Percentiles rank a stretch among this genome's conserved stretches.
phyloP scores from a whole-genome alignment of 2,113 vertebrate species.

The Vulpes lagopus region DNA sequence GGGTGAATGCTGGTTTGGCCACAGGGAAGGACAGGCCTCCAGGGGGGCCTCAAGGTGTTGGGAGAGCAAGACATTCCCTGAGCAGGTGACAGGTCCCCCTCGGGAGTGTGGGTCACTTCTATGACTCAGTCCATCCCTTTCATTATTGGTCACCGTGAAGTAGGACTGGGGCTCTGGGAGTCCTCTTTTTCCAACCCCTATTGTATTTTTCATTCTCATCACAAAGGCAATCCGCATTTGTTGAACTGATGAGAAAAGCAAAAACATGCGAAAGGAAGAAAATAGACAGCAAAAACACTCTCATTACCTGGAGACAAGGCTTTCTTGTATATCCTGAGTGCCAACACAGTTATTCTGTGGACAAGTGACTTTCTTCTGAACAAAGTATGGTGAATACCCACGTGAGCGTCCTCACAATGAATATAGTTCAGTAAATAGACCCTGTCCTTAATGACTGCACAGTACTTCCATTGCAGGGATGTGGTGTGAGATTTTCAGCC shows the following conservation, averaged over 20 bases:
- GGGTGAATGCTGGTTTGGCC: not conserved
- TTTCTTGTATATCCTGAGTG: not conserved
- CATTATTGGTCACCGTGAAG: not conserved
- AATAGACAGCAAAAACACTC: not conserved
- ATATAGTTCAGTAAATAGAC: not conserved
- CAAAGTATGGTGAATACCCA: not conserved
- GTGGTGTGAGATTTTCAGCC: not conserved
- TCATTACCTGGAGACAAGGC: conserved; percentile 38
- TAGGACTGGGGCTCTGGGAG: not conserved
- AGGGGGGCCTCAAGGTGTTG: rapidly evolving
- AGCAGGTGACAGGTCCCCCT: not conserved
- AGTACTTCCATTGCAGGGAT: not conserved
- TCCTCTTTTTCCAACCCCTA: not conserved
- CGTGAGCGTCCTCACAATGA: not conserved
- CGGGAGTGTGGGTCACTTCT: not conserved
- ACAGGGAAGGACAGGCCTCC: not conserved
- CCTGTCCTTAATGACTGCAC: not conserved
- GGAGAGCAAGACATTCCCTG: rapidly evolving
- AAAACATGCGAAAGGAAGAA: not conserved
- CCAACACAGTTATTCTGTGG: conserved; percentile 12
- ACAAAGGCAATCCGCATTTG: conserved; percentile 30
- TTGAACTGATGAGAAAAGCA: not conserved
- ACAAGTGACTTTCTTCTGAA: not conserved
- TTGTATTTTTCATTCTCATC: conserved; percentile 8
- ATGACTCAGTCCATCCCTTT: rapidly evolving